These are phyloP conservation scores for Pardalotus punctatus DNA, from an alignment of 2,113 vertebrate species.

Conservation along the genomic window DNA sequence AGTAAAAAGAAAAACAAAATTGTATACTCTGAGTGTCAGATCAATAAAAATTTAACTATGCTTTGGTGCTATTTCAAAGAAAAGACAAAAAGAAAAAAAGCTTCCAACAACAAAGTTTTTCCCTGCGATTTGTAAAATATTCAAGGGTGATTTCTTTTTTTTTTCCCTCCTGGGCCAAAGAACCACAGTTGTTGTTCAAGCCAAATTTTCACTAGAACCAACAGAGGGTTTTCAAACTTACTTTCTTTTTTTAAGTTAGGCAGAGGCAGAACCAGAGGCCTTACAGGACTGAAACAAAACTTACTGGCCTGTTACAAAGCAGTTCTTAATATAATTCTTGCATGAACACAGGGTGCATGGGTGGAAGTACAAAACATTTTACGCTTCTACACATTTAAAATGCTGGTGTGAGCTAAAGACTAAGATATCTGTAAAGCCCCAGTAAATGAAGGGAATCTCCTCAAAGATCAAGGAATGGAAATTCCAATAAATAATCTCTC, in stretches of 20 bases:
- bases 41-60: neutral
- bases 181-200: neutral
- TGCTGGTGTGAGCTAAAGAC: neutral
- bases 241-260: neutral
- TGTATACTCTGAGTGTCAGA: neutral
- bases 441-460: neutral
- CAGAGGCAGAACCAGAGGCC: neutral
- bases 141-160: neutral
- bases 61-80: neutral
- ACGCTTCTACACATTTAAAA: neutral
- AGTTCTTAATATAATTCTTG: neutral
- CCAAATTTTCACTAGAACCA: neutral
- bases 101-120: neutral
- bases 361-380: neutral
- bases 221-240: neutral
- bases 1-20: neutral
- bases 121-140: neutral
- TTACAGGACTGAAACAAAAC: neutral
- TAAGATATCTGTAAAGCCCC: neutral
- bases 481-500: neutral
- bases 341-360: neutral
- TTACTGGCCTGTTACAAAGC: neutral
- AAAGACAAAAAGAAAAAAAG: neutral
- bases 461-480: neutral
- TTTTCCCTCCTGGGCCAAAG: neutral